Conservation (phyloP, 2,113 vertebrate species). For the Elaphurus davidianus region DNA sequence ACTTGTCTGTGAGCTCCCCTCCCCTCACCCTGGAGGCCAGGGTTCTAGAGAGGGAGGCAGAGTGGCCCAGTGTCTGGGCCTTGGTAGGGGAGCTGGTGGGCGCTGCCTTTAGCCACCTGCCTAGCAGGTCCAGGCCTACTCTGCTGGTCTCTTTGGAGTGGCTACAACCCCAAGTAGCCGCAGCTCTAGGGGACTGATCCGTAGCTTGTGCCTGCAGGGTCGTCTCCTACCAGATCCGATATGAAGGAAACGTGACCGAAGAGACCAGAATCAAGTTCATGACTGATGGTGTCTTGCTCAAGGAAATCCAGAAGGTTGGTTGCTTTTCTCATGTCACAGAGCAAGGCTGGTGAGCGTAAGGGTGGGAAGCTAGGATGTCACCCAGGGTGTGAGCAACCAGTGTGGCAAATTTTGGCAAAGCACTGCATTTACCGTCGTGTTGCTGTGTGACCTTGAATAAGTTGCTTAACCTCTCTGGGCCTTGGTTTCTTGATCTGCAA, state of each 20-base stretch:
- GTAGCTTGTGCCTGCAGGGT: slow-evolving; percentile 77
- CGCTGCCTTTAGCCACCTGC: too few species aligned
- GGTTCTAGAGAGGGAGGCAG: not conserved
- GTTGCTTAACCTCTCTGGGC: not conserved
- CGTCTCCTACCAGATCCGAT: slow-evolving; percentile 97
- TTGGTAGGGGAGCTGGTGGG: too few species aligned
- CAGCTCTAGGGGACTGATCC: not conserved
- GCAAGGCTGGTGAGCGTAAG: fast-evolving
- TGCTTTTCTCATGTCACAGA: fast-evolving
- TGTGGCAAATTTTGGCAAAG: fast-evolving
- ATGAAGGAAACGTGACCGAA: slow-evolving; percentile 92
- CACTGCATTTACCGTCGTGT: fast-evolving
- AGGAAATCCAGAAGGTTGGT: slow-evolving; percentile 94
- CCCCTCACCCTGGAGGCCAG: not conserved
- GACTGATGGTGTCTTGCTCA: slow-evolving; percentile 96
- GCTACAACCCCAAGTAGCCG: fast-evolving
- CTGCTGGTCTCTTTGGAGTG: fast-evolving
- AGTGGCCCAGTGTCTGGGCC: fast-evolving
- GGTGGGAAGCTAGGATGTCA: fast-evolving
- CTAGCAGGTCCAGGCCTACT: not conserved
- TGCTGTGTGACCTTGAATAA: fast-evolving
- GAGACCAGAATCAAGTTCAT: slow-evolving; percentile 98
- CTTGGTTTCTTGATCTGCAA: not conserved
- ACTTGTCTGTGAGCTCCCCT: fast-evolving
- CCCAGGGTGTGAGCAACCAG: fast-evolving